Base-by-base conservation (phyloP, 2,113 vertebrate species). In the Salvelinus sp. region DNA sequence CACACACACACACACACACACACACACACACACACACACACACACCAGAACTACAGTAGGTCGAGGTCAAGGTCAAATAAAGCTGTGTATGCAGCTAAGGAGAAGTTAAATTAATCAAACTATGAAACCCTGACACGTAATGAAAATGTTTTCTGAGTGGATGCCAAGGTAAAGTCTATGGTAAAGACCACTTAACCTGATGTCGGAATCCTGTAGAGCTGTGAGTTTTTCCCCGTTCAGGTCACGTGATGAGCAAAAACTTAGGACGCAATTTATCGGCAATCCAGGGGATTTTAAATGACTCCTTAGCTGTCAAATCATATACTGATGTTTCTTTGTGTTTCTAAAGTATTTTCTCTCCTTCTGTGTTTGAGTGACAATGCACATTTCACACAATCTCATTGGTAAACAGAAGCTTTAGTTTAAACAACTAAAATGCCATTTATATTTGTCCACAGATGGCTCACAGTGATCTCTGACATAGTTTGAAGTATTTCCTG, bases 1-100 rank as follows among this genome's bases (percentile, higher is more conserved):
- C 60, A 20, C 58, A 22, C 58, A 62, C 3, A 20, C 58, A 18
- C 58, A 62, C 58, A 18, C 6, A 18, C 16, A n/a, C 58, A 20
- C 58, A 62, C 62, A 20, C 58, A 20, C 20, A 62, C 58, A 20
- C 7, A 20, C 4, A 22, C 60, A n/a, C 20, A n/a, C 60, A n/a
- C n/a, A 63, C 63, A 78, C 23, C 22, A 80, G 22, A 82, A 79
- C 77, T 54, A 54, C 50, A 54, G 4, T 69, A 79, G 76, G 84
- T 85, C 80, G 81, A 83, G 48, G 80, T 80, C 67, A 78, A 28
- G 4, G 12, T 20, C n/a, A 62, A 20, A 22, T 7, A n/a, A 62
- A 20, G 16, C 58, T 62, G 50, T 54, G 50, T 54, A 13, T 1
- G 50, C 50, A 54, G 50, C 18, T 16, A 54, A 18, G 50, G 50